Conservation (phyloP, 2,888 invertebrate genomes). For the Cacoxenus indagator region DNA sequence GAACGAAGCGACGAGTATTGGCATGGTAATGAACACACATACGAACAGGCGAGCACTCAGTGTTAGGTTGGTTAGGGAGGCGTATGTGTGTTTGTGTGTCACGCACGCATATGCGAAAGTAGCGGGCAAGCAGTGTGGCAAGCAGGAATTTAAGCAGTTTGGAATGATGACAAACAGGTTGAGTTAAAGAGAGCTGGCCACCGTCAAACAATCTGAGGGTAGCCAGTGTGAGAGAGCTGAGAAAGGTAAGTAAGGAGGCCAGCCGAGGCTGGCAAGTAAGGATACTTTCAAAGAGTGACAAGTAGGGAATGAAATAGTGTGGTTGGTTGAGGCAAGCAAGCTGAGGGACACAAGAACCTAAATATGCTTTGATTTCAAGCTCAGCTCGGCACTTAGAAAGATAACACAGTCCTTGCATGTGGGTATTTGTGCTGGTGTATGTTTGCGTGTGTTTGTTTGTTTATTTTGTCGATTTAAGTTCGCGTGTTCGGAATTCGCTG, state of each 20-base stretch:
- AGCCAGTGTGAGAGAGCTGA: no score
- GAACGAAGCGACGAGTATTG: constrained; percentile 53
- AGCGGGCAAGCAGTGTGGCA: no score
- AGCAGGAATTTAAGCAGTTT: no score
- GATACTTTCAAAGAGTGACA: no score
- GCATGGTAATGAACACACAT: constrained; percentile 39
- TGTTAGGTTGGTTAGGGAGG: constrained; percentile 38
- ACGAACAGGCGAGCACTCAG: constrained; percentile 14
- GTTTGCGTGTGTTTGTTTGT: constrained; percentile 17
- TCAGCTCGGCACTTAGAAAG: constrained; percentile 32
- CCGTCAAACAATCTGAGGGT: no score
- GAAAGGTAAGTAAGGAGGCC: no score
- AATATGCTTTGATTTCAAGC: constrained; percentile 60
- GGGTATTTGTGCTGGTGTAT: constrained; percentile 19
- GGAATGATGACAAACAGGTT: no score
- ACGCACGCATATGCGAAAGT: constrained; percentile 27
- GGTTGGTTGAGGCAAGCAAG: no score
- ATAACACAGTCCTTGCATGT: constrained; percentile 27
- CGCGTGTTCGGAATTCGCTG: constrained; percentile 49
- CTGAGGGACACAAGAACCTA: no score
- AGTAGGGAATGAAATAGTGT: no score
- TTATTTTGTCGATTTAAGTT: constrained; percentile 51
- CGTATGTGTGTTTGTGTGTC: constrained; percentile 35
- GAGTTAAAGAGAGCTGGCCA: no score
- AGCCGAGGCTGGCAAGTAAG: no score